A percentile compares a stretch with the other conserved stretches of the same genome.
phyloP scores from a whole-genome alignment of 2,797 vertebrate genomes.

The Mormyrus proboscirostris region DNA sequence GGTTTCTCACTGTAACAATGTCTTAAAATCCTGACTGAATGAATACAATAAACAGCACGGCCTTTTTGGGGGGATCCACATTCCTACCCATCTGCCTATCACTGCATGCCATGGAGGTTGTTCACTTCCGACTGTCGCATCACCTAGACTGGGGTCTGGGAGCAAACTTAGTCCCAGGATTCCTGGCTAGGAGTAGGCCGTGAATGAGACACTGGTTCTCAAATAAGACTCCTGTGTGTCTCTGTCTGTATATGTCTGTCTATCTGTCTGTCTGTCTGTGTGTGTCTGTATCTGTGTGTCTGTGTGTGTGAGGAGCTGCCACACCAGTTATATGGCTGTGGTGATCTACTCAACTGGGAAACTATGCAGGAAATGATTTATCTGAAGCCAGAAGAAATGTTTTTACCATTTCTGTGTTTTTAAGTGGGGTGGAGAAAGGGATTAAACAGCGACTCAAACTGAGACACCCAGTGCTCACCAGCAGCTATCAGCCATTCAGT shows the following conservation, averaged over 20 bases:
- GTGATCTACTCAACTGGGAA: slow-evolving; percentile 12
- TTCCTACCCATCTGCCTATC: not conserved
- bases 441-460: not conserved
- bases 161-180: not conserved
- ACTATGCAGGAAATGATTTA: slow-evolving; percentile 1
- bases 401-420: slow-evolving; percentile 13
- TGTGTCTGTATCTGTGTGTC: not conserved
- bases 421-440: not conserved
- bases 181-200: not conserved
- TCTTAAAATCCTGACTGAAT: not conserved
- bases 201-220: not conserved
- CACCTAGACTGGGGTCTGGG: not conserved
- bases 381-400: slow-evolving; percentile 2
- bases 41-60: not conserved
- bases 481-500: not conserved
- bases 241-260: too few species aligned
- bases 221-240: not conserved
- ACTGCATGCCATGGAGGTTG: not conserved
- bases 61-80: not conserved
- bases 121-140: not conserved
- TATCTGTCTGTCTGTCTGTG: not conserved
- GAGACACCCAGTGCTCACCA: not conserved
- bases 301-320: not conserved
- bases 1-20: not conserved
- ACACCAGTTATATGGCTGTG: slow-evolving; percentile 9